Evolutionary conservation across 2,113 vertebrate species (phyloP).

Genomic region (Protobothrops mucrosquamatus): DNA sequence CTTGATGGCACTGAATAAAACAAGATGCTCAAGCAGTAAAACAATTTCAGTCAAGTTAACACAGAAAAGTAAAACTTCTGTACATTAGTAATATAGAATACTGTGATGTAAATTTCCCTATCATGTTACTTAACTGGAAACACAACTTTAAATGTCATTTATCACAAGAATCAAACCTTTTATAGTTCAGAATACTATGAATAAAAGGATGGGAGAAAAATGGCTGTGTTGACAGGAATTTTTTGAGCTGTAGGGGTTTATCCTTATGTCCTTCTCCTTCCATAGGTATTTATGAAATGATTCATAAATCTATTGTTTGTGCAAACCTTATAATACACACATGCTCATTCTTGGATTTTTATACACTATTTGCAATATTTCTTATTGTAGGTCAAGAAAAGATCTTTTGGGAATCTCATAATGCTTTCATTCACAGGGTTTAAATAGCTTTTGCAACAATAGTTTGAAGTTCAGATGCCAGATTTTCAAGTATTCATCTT

Average conservation of each 20-base stretch:
- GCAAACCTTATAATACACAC: background rate
- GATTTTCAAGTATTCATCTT: background rate
- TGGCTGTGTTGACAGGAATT: background rate
- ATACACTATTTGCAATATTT: background rate
- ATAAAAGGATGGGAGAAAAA: background rate
- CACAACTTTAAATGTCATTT: background rate
- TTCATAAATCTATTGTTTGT: conserved; percentile 10
- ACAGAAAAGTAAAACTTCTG: conserved; percentile 26
- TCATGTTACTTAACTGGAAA: background rate
- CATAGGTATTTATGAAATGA: background rate
- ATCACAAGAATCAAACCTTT: background rate
- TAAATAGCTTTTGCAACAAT: background rate
- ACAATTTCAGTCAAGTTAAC: conserved; percentile 27
- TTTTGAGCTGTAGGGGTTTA: background rate
- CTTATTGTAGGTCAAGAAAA: background rate
- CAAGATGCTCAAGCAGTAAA: conserved; percentile 23
- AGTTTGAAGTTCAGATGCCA: background rate
- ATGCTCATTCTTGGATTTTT: background rate
- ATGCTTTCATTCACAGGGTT: background rate
- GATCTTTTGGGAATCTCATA: background rate
- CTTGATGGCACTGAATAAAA: conserved; percentile 41
- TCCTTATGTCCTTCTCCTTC: background rate
- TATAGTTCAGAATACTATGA: background rate
- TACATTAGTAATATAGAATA: conserved; percentile 4
- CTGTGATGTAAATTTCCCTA: background rate